Evolutionary conservation across 1,140 invertebrate species (phyloP), one percentile per base, ranked within the genome.

Genomic region (Listronotus bonariensis): DNA sequence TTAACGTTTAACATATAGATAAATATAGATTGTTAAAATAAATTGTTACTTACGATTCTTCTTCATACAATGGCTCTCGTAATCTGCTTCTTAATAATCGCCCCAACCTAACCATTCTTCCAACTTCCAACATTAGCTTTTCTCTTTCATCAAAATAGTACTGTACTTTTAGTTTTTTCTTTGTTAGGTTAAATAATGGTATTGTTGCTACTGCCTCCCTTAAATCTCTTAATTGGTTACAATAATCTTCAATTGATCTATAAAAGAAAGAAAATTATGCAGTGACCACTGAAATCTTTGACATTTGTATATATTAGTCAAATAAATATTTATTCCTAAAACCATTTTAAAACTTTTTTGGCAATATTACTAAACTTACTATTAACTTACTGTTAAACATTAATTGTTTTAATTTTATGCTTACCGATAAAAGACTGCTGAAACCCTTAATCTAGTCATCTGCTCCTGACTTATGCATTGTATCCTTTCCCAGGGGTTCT

Each of bases 391-490:
- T n/a, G n/a, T n/a, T n/a, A n/a, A n/a, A n/a, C n/a, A n/a, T 46
- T n/a, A 14, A 46, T 46, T 10, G 9, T 20, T 10, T 46, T 15
- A 14, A 2, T 14, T 18, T 14, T 14, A 41, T 56, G 8, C 14
- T 18, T 36, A 66, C 64, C 64, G 43, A 76, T 92, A 86, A 71
- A 92, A 92, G 40, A 92, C 87, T 11, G 88, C 88, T 0, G 88
- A 89, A 7, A 92, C 89, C 64, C 88, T 82, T 6, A 92, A 79
- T 9, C 91, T 82, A 0, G 89, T 91, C 76, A 91, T 85, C 73
- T 92, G 88, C 78, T 92, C 90, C 76, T 90, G 88, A 56, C 87
- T 86, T 38, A 90, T 87, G 3, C 82, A 82, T 42, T 89, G 82
- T 10, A 92, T 82, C 58, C 83, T 82, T 62, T 86, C 85, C 91